Evolutionary conservation across 2,797 vertebrate genomes (phyloP), one percentile per base, ranked within the genome.

Genomic region (Taenioides sp.): DNA sequence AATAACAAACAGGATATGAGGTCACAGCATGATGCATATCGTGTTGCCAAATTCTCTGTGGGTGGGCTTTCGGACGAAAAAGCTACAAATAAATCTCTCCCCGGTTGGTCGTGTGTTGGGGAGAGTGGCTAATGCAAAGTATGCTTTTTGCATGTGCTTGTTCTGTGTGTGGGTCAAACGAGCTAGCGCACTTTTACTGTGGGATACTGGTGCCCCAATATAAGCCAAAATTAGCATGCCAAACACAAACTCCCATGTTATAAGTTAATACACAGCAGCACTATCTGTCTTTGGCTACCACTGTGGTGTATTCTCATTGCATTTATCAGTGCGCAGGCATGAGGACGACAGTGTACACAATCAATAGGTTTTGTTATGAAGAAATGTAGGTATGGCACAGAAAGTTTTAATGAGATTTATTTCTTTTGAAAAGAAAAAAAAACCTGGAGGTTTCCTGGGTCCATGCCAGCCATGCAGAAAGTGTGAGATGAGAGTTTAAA

Each of bases 1-100:
- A 40, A 65, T 64, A n/a, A 37, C 69, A 70, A 75, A 80, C 86
- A 82, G 86, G 82, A 86, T 83, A 64, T 85, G 86, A 88, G 79
- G 80, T 89, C 86, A 83, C 84, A 89, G 83, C 75, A 0, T 76
- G 88, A 79, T 68, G 17, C 25, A 27, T 71, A 71, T 76, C 27
- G 1, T 74, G 74, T 37, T 76, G 86, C 79, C 84, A 84, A 50
- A 72, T 80, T 74, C 83, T 69, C 82, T 7, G 16, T 79, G 80
- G 82, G 80, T 28, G 71, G 76, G 78, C 69, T 67, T 72, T 69
- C 62, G 79, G 77, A 72, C 73, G 11, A 57, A 72, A 73, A 25
- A 62, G 69, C 23, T 61, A 37, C 70, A 67, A 72, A 89, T 86
- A 83, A 86, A 89, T 87, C 84, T 85, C 80, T 65, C 78, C 70